Conservation (phyloP, 1,140 invertebrate species). For the Drosophila azteca region DNA sequence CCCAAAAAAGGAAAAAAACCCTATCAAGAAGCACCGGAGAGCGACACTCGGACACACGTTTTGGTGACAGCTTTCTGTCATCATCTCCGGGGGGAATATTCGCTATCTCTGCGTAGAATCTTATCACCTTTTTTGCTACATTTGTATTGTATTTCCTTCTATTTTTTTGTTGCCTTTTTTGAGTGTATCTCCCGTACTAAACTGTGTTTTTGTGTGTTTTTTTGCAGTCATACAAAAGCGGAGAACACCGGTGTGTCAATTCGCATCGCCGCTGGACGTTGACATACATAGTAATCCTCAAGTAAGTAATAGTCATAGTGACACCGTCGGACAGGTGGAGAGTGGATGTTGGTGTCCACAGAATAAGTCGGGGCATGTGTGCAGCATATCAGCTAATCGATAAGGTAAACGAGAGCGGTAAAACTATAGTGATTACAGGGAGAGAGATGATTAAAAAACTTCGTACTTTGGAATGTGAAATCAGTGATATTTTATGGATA, state of each 20-base stretch:
- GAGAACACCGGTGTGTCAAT: constrained; percentile 96
- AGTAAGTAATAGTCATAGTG: constrained; percentile 86
- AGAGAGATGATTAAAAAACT: no score
- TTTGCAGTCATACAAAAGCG: constrained; percentile 94
- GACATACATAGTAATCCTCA: constrained; percentile 98
- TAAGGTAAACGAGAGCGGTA: no score
- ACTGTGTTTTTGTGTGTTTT: constrained; percentile 49
- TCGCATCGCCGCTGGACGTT: constrained; percentile 96
- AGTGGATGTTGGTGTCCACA: not conserved
- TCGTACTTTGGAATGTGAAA: no score
- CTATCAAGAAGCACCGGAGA: constrained; percentile 16
- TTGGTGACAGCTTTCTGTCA: constrained; percentile 39
- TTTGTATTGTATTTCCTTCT: constrained; percentile 2
- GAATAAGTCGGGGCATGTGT: no score
- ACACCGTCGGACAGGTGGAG: not conserved
- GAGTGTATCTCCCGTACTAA: constrained; percentile 46
- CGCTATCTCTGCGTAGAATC: constrained; percentile 53
- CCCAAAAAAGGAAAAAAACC: constrained; percentile 2
- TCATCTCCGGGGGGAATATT: constrained; percentile 31
- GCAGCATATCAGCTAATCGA: no score
- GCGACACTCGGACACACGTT: constrained; percentile 27
- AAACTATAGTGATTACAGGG: no score
- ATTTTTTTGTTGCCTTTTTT: constrained; percentile 5
- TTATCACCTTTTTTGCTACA: constrained; percentile 50
- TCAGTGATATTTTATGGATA: no score